Evolutionary conservation across 1,140 invertebrate genomes (phyloP).

Genomic region (Zaprionus tsacasi): DNA sequence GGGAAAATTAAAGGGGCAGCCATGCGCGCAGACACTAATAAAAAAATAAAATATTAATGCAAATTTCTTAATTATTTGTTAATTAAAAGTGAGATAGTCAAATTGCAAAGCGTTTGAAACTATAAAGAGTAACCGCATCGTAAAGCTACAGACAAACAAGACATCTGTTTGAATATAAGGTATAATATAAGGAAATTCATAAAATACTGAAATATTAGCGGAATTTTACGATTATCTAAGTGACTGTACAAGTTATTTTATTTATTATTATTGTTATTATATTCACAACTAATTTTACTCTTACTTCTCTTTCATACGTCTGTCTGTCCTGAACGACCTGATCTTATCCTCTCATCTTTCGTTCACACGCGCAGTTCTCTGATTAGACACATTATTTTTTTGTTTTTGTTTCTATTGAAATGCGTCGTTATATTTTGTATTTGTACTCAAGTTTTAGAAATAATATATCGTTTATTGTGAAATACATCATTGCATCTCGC

Average conservation of each 20-base stretch:
- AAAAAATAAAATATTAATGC: not conserved
- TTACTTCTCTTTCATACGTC: too few species aligned
- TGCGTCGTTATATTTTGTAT: not conserved
- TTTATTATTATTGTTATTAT: not conserved
- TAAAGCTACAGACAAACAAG: not conserved
- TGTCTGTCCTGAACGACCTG: not conserved
- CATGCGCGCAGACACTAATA: not conserved
- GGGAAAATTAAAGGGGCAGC: not conserved
- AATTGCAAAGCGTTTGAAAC: not conserved
- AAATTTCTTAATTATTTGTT: not conserved
- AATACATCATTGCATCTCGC: too few species aligned
- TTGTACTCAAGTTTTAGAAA: not conserved
- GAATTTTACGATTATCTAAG: not conserved
- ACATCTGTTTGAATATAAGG: not conserved
- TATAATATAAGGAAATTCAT: not conserved
- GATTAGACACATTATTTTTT: not conserved
- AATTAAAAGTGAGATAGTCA: not conserved
- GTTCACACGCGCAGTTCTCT: not conserved
- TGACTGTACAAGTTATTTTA: not conserved
- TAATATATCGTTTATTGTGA: not conserved
- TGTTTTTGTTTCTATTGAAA: constrained; percentile 6
- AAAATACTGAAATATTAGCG: not conserved
- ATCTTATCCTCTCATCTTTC: not conserved
- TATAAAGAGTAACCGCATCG: not conserved
- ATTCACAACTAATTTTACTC: not conserved